Percentiles rank a stretch among this genome's conserved stretches.
Conservation (phyloP, 2,888 invertebrate genomes). For the Acanthosepion esculentum region DNA sequence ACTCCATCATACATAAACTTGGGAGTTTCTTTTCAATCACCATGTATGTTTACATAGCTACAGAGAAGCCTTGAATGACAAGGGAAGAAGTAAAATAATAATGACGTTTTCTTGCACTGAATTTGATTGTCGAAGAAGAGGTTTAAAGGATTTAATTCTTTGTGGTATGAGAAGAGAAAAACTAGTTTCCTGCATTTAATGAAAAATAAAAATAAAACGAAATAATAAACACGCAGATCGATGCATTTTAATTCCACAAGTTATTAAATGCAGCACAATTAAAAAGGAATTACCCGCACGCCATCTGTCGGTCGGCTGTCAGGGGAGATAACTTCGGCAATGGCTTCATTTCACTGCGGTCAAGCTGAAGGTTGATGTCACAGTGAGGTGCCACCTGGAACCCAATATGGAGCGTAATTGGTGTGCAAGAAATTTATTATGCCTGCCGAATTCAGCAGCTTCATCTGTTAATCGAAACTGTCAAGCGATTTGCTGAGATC, state of each 20-base stretch:
- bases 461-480: neutral
- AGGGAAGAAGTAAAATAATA: neutral
- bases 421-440: conserved; percentile 33
- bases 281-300: conserved; percentile 33
- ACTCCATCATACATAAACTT: too few relatives aligned
- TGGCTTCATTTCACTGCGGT: conserved; percentile 12
- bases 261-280: conserved; percentile 22
- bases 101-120: neutral
- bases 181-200: neutral
- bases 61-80: neutral
- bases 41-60: too few relatives aligned
- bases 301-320: conserved; percentile 33
- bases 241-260: conserved; percentile 33
- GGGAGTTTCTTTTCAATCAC: too few relatives aligned
- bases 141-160: neutral
- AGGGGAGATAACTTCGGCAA: conserved; percentile 33
- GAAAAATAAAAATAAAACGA: neutral
- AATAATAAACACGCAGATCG: neutral
- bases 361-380: conserved; percentile 33
- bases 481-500: conserved; percentile 9
- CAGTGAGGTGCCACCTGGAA: conserved; percentile 22
- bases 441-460: conserved; percentile 18
- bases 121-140: neutral
- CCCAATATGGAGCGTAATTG: conserved; percentile 21
- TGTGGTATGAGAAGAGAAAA: neutral